Percentiles rank a stretch among this genome's conserved stretches.
Evolutionary conservation across 1,140 invertebrate genomes (phyloP).

Genomic region (Brachionus calyciflorus): DNA sequence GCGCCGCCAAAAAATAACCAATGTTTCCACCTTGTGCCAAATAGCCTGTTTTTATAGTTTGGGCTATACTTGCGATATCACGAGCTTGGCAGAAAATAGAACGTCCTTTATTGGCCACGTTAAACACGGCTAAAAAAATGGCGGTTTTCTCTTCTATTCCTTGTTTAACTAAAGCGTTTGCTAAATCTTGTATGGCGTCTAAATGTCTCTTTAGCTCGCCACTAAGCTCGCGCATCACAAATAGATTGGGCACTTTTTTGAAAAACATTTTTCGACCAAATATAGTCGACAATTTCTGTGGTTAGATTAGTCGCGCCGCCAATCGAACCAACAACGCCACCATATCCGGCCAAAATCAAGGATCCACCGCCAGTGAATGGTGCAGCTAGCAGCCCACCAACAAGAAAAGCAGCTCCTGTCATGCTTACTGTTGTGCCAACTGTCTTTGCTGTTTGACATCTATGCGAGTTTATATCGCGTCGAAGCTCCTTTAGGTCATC

Average conservation of each 20-base stretch:
- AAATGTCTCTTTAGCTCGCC: background rate
- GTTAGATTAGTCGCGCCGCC: background rate
- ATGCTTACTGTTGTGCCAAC: background rate
- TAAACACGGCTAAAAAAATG: background rate
- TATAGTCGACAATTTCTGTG: background rate
- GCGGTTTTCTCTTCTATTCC: background rate
- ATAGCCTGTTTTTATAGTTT: background rate
- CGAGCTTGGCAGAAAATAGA: background rate
- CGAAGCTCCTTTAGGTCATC: background rate
- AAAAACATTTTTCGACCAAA: background rate
- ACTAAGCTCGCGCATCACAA: background rate
- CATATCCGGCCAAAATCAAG: background rate
- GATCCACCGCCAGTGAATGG: slow-evolving; percentile 1
- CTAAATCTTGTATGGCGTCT: background rate
- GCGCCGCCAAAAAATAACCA: background rate
- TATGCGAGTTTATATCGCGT: background rate
- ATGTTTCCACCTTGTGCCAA: background rate
- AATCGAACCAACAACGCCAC: background rate
- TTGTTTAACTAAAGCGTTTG: background rate
- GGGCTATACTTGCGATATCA: background rate
- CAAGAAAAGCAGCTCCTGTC: background rate
- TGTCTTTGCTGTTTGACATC: background rate
- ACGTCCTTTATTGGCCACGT: background rate
- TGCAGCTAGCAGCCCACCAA: background rate
- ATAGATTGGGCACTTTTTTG: background rate